Conservation (phyloP, 2,113 vertebrate species). For the Scophthalmus maximus region DNA sequence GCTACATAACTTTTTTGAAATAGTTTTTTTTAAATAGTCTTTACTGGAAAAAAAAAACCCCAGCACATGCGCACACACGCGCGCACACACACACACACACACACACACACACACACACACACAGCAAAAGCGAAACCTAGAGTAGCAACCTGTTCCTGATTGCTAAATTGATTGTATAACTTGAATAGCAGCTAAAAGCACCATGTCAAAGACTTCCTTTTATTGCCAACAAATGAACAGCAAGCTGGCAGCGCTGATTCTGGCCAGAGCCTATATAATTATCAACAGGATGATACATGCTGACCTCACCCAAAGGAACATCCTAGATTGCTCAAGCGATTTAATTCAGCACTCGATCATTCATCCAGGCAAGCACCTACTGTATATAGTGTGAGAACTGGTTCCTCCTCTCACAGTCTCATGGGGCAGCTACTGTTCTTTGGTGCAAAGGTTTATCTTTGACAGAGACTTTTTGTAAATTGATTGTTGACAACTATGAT, state of each 20-base stretch:
- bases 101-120: constrained; percentile 1
- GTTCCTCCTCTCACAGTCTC: constrained; percentile 19
- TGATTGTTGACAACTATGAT: constrained; percentile 4
- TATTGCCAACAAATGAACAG: constrained; percentile 30
- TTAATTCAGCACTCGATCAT: neutral
- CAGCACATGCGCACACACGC: neutral
- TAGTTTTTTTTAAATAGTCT: constrained; percentile 18
- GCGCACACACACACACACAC: constrained; percentile 28
- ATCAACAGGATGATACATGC: constrained; percentile 45
- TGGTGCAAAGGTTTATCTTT: constrained; percentile 19
- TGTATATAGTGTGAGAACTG: constrained; percentile 26
- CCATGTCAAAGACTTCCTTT: constrained; percentile 6
- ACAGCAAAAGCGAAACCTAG: constrained; percentile 67
- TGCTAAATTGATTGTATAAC: neutral
- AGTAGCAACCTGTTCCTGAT: constrained; percentile 47
- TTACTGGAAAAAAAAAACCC: constrained; percentile 75
- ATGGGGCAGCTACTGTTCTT: neutral
- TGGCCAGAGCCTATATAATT: constrained; percentile 16
- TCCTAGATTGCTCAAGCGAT: constrained; percentile 59
- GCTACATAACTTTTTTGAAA: constrained; percentile 42
- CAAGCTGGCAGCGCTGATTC: neutral
- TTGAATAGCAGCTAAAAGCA: neutral
- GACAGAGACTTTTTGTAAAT: neutral
- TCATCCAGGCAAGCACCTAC: constrained; percentile 13
- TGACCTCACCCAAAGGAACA: constrained; percentile 53